Conservation (phyloP, 2,797 vertebrate genomes). For the Acrocephalus scirpaceus region DNA sequence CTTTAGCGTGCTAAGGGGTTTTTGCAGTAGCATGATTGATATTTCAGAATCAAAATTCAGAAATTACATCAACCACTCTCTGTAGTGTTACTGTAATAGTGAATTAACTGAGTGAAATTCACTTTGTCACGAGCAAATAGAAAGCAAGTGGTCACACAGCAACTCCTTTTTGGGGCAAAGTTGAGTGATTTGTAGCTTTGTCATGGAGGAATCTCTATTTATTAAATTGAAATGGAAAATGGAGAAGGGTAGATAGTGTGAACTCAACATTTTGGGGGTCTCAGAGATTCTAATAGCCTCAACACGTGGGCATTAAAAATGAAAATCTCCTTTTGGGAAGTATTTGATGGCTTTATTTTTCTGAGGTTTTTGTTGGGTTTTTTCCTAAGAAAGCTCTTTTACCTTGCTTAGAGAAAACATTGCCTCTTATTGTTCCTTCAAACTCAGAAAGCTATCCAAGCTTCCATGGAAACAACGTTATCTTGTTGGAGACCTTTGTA, state of each 20-base stretch:
- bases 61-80: not conserved
- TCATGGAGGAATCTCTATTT: not conserved
- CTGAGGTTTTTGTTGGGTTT: not conserved
- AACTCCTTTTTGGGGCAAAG: not conserved
- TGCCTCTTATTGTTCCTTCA: not conserved
- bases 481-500: not conserved
- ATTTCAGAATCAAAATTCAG: not conserved
- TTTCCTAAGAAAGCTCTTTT: not conserved
- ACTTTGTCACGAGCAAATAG: not conserved
- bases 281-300: not conserved
- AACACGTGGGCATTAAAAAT: not conserved
- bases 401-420: not conserved
- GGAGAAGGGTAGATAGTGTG: not conserved
- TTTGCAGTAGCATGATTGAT: not conserved
- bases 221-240: not conserved
- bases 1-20: not conserved
- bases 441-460: not conserved
- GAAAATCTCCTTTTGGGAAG: not conserved
- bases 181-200: not conserved
- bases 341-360: not conserved
- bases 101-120: not conserved
- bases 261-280: not conserved
- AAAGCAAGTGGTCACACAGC: not conserved
- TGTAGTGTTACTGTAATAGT: not conserved
- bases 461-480: not conserved